Evolutionary conservation across 2,888 invertebrate species (phyloP).

Genomic region (Harpagoxenus sublaevis): DNA sequence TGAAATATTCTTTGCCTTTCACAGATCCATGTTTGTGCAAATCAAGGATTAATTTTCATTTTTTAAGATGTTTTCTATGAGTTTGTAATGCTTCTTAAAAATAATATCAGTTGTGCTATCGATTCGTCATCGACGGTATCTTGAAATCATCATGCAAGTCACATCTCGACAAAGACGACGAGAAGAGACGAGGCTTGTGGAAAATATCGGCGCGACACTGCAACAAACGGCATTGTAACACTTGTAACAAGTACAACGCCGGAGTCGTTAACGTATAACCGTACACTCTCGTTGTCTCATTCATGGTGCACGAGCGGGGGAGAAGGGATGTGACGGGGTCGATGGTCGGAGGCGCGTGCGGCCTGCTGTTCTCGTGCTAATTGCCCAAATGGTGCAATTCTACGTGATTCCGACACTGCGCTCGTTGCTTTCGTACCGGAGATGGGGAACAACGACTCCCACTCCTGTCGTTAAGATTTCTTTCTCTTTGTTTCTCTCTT

Average conservation of each 20-base stretch:
- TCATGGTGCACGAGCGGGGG: constrained; percentile 70
- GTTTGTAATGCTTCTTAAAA: neutral
- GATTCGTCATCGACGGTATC: constrained; percentile 16
- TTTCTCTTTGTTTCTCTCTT: constrained; percentile 5
- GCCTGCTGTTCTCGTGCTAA: constrained; percentile 80
- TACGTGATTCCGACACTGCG: constrained; percentile 75
- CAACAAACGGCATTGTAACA: constrained; percentile 64
- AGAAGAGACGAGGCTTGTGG: constrained; percentile 44
- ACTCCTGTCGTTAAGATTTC: constrained; percentile 27
- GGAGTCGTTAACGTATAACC: constrained; percentile 68
- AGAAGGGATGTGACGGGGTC: constrained; percentile 40
- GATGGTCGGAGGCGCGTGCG: constrained; percentile 80
- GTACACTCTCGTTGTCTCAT: constrained; percentile 80
- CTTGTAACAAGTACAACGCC: constrained; percentile 67
- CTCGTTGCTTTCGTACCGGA: constrained; percentile 63
- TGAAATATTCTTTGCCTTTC: neutral
- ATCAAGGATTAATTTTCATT: neutral
- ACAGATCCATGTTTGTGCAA: neutral
- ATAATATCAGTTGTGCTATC: neutral
- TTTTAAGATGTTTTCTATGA: neutral
- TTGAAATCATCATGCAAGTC: constrained; percentile 28
- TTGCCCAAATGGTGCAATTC: constrained; percentile 83
- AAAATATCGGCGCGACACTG: constrained; percentile 40
- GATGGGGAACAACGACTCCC: constrained; percentile 51
- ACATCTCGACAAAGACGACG: neutral